Evolutionary conservation across 1,140 invertebrate species (phyloP).

Genomic region (Nasonia giraulti): DNA sequence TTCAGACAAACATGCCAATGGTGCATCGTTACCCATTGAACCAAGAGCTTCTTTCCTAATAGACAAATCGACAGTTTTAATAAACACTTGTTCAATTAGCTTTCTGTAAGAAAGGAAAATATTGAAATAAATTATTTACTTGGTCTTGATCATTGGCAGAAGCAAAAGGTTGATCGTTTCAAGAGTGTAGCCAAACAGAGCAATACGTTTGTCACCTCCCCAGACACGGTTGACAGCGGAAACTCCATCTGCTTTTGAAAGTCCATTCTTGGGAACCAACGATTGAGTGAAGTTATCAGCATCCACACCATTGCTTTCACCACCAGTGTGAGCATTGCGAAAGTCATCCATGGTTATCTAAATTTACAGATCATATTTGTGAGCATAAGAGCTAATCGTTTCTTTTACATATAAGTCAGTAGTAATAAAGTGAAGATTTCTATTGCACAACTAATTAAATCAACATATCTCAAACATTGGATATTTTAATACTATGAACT

Average conservation of each 20-base stretch:
- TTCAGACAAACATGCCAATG: slow-evolving; percentile 94
- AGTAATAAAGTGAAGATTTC: slow-evolving; percentile 7
- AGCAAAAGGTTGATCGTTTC: slow-evolving; percentile 96
- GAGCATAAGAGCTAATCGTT: neutral
- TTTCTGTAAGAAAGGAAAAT: slow-evolving; percentile 40
- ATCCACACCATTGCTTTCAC: slow-evolving; percentile 56
- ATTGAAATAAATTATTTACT: slow-evolving; percentile 78
- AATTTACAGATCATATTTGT: slow-evolving; percentile 54
- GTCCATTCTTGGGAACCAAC: slow-evolving; percentile 52
- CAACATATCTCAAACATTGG: neutral
- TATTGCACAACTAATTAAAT: slow-evolving; percentile 19
- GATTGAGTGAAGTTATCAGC: slow-evolving; percentile 66
- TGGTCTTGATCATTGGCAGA: slow-evolving; percentile 96
- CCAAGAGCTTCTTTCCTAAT: slow-evolving; percentile 97
- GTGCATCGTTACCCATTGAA: slow-evolving; percentile 99
- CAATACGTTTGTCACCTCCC: slow-evolving; percentile 88
- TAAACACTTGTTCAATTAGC: neutral
- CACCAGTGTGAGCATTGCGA: slow-evolving; percentile 72
- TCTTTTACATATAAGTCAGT: neutral
- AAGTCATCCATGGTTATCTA: slow-evolving; percentile 84
- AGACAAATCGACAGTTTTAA: slow-evolving; percentile 11
- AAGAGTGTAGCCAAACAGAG: slow-evolving; percentile 94
- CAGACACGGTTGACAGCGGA: slow-evolving; percentile 75
- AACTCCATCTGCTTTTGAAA: slow-evolving; percentile 60
- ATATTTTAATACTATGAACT: too few relatives aligned